phyloP scores from a whole-genome alignment of 2,113 vertebrate species.

The Edolisoma coerulescens region DNA sequence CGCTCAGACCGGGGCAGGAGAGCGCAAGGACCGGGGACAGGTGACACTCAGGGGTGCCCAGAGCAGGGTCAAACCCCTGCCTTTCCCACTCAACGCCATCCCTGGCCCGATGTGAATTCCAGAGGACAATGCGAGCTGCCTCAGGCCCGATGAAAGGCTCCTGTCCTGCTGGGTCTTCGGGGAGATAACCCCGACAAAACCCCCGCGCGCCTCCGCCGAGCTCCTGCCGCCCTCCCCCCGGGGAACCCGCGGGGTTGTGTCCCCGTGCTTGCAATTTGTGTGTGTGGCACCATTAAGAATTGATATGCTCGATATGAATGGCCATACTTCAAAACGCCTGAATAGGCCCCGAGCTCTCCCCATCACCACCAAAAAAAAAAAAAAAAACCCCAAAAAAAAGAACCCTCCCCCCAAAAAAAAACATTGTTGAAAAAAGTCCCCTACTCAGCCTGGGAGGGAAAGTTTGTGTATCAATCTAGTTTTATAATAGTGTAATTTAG shows the following conservation, averaged over 20 bases:
- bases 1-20: accelerated
- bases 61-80: not conserved
- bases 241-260: not conserved
- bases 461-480: constrained; percentile 76
- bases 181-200: constrained; percentile 24
- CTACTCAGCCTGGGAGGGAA: constrained; percentile 71
- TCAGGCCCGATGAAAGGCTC: not conserved
- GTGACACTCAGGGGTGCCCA: not conserved
- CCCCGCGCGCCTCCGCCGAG: not conserved
- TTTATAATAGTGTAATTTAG: constrained; percentile 84
- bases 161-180: not conserved
- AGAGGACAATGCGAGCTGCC: not conserved
- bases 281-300: constrained; percentile 59
- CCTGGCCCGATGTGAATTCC: not conserved
- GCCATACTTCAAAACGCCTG: constrained; percentile 28
- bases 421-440: constrained; percentile 68
- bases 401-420: too few species aligned
- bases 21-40: accelerated
- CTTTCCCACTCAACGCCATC: not conserved
- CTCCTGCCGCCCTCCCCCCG: not conserved
- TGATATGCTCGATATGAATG: constrained; percentile 68
- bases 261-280: constrained; percentile 2
- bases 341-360: constrained; percentile 11
- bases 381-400: not conserved
- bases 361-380: not conserved